Percentiles rank a stretch among this genome's conserved stretches.
phyloP scores from a whole-genome alignment of 2,797 vertebrate species.

The Sandelia bainsii region DNA sequence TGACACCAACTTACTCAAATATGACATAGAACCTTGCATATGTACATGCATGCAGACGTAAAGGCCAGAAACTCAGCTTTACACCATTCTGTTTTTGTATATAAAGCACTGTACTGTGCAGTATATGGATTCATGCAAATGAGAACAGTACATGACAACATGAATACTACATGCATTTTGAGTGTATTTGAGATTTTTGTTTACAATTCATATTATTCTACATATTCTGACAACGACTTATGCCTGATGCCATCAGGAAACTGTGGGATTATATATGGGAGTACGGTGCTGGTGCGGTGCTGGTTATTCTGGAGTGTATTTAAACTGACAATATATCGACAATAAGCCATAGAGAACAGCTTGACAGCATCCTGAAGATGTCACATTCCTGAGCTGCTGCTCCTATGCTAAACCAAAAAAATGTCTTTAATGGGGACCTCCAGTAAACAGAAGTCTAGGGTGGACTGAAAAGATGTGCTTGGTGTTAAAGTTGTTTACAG shows the following conservation, averaged over 20 bases:
- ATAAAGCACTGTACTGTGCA: background rate
- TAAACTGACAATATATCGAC: conserved; percentile 10
- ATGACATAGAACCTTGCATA: background rate
- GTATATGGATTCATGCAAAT: background rate
- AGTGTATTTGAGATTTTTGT: background rate
- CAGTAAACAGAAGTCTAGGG: conserved; percentile 46
- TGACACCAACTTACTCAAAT: background rate
- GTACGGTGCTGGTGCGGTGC: conserved; percentile 1
- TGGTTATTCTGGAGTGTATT: conserved; percentile 10
- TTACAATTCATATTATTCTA: background rate
- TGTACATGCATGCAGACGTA: background rate
- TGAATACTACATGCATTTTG: background rate
- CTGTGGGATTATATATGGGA: background rate
- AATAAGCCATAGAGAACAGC: conserved; percentile 38
- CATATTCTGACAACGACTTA: too few species aligned
- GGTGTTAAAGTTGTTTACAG: conserved; percentile 56
- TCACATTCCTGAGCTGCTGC: conserved; percentile 63
- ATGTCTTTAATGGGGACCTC: conserved; percentile 48
- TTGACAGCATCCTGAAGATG: conserved; percentile 46
- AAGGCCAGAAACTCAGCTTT: conserved; percentile 1
- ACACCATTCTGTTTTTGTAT: background rate
- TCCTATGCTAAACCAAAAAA: conserved; percentile 40
- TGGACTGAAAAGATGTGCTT: conserved; percentile 38
- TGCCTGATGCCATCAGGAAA: conserved; percentile 2
- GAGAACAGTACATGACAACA: background rate